These are phyloP conservation scores for Drosophila guanche DNA, from an alignment of 1,140 invertebrate species.

Conservation along the genomic window DNA sequence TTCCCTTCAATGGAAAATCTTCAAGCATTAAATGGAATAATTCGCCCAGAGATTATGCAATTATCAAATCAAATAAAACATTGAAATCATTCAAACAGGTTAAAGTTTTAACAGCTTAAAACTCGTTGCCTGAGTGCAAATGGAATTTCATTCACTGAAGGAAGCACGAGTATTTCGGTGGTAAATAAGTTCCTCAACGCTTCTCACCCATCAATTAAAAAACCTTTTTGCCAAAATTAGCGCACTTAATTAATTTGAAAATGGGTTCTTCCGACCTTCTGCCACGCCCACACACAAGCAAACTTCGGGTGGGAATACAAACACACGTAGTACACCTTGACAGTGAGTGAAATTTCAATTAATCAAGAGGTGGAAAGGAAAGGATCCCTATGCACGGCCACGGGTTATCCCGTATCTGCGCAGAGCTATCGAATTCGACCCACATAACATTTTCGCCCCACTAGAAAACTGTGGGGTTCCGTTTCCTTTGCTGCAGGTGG, in stretches of 20 bases:
- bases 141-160: constrained; percentile 6
- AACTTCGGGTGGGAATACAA: not conserved
- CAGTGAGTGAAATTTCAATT: constrained; percentile 81
- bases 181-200: constrained; percentile 38
- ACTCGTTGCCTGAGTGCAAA: not conserved
- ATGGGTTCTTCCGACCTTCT: constrained; percentile 36
- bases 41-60: no score
- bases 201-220: constrained; percentile 67
- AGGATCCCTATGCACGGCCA: constrained; percentile 33
- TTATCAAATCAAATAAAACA: no score
- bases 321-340: constrained; percentile 46
- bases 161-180: constrained; percentile 18
- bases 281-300: constrained; percentile 18
- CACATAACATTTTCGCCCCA: not conserved
- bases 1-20: no score
- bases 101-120: no score
- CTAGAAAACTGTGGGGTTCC: constrained; percentile 10
- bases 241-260: constrained; percentile 80
- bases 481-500: constrained; percentile 55
- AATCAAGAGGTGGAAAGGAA: constrained; percentile 61
- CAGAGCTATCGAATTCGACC: constrained; percentile 50
- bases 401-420: constrained; percentile 46
- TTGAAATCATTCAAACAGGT: no score
- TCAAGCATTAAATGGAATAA: no score
- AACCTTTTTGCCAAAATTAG: constrained; percentile 78